Evolutionary conservation across 2,888 invertebrate genomes (phyloP).

Genomic region (Drosophila rubida): DNA sequence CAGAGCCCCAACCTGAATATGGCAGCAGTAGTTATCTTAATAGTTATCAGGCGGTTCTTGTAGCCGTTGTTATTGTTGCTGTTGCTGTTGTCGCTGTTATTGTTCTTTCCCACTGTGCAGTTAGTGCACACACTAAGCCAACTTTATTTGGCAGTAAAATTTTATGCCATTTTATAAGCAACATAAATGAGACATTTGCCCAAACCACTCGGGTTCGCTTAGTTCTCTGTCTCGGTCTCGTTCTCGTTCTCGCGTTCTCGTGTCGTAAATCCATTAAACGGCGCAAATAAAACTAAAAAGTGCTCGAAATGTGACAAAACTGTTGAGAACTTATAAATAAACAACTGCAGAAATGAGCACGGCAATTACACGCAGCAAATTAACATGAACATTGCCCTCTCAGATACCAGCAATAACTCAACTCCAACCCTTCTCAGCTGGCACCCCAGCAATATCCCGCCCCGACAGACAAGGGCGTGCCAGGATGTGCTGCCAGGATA

Average conservation of each 20-base stretch:
- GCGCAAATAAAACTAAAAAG: constrained; percentile 35
- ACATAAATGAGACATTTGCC: constrained; percentile 74
- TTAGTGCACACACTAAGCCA: constrained; percentile 54
- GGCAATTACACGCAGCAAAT: constrained; percentile 61
- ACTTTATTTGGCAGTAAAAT: constrained; percentile 69
- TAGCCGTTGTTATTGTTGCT: constrained; percentile 34
- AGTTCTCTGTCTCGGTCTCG: neutral
- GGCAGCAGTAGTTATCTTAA: constrained; percentile 72
- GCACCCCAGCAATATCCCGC: constrained; percentile 18
- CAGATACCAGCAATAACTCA: constrained; percentile 51
- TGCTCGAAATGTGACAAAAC: constrained; percentile 53
- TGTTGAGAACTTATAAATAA: constrained; percentile 61
- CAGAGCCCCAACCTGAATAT: constrained; percentile 49
- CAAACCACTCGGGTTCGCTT: constrained; percentile 5
- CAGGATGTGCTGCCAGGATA: constrained; percentile 1
- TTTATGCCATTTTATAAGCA: constrained; percentile 64
- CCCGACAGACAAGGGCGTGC: constrained; percentile 31
- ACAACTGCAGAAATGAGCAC: constrained; percentile 42
- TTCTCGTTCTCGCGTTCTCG: constrained; percentile 21
- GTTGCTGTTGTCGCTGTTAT: constrained; percentile 24
- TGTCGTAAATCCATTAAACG: constrained; percentile 68
- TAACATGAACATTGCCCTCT: constrained; percentile 50
- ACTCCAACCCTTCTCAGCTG: constrained; percentile 25
- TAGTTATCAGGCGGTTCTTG: constrained; percentile 74
- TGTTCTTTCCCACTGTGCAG: constrained; percentile 39